phyloP scores from a whole-genome alignment of 2,797 vertebrate genomes.

The Lagodon rhomboides region DNA sequence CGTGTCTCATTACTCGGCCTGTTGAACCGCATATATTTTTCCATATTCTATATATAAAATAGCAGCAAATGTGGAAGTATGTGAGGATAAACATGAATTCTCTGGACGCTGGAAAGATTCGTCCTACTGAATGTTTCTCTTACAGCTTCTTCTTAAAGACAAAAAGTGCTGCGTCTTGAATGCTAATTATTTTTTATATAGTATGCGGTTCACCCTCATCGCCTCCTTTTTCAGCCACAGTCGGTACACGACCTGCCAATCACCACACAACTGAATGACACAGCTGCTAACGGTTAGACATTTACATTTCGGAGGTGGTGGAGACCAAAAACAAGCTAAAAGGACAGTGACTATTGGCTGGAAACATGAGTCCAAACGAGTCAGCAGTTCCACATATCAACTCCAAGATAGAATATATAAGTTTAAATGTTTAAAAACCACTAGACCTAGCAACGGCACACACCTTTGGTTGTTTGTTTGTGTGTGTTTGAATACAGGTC shows the following conservation, averaged over 20 bases:
- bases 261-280: background rate
- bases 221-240: background rate
- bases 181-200: background rate
- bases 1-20: background rate
- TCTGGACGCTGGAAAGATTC: slow-evolving; percentile 1
- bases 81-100: slow-evolving; percentile 10
- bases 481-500: too few relatives aligned
- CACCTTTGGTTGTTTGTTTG: too few relatives aligned
- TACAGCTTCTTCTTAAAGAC: slow-evolving; percentile 36
- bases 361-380: background rate
- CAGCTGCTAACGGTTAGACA: background rate
- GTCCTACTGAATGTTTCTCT: background rate
- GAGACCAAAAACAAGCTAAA: background rate
- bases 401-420: too few relatives aligned
- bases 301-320: background rate
- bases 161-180: background rate
- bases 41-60: slow-evolving; percentile 1
- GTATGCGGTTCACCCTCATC: background rate
- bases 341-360: background rate
- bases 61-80: background rate
- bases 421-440: too few relatives aligned
- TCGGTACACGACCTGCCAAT: background rate
- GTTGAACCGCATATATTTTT: background rate
- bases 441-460: too few relatives aligned
- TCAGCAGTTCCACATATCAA: background rate